Percentiles rank a stretch among this genome's conserved stretches.
phyloP scores from a whole-genome alignment of 2,113 vertebrate species.

The Stegostoma tigrinum region DNA sequence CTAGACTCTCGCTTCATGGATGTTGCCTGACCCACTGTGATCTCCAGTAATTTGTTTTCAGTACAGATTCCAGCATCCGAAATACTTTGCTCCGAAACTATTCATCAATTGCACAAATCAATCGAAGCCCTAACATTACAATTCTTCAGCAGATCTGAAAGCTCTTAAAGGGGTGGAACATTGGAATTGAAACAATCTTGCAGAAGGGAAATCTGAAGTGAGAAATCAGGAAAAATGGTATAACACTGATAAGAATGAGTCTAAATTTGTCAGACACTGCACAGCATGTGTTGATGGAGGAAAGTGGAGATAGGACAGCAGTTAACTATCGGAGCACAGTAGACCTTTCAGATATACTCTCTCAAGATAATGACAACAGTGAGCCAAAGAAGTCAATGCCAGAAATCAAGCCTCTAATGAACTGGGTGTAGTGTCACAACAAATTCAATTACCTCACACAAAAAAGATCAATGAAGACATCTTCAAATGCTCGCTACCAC shows the following conservation, averaged over 20 bases:
- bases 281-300: neutral
- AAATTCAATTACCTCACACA: no score
- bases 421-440: neutral
- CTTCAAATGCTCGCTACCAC: neutral
- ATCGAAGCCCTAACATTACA: neutral
- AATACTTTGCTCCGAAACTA: neutral
- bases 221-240: neutral
- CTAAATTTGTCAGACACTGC: neutral
- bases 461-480: neutral
- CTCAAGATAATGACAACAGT: neutral
- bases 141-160: neutral
- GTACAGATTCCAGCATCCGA: no score
- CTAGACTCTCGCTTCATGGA: no score
- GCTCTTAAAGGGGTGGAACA: no score
- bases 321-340: neutral
- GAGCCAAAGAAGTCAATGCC: no score
- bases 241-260: neutral
- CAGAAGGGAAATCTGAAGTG: neutral
- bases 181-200: no score
- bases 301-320: neutral
- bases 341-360: neutral
- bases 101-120: neutral
- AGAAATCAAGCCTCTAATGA: neutral
- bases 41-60: no score
- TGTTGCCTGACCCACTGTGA: no score